Percentiles rank a stretch among this genome's conserved stretches.
These are phyloP conservation scores for Hyles vespertilio DNA, from an alignment of 1,140 invertebrate species.

Conservation along the genomic window DNA sequence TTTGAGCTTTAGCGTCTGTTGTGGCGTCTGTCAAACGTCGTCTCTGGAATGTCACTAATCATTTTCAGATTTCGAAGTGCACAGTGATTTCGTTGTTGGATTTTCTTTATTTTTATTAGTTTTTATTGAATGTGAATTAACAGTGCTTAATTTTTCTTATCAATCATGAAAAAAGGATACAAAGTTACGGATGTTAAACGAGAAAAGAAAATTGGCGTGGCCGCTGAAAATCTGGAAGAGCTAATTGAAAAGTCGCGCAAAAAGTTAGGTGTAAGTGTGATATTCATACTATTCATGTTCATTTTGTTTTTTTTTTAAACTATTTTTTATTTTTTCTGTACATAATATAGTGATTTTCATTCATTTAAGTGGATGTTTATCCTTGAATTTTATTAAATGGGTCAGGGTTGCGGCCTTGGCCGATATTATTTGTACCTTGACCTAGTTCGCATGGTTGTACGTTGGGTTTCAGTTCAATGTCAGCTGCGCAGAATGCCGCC, in stretches of 20 bases:
- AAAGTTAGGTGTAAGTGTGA: slow-evolving; percentile 81
- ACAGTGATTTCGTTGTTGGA: slow-evolving; percentile 9
- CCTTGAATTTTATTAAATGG: slow-evolving; percentile 28
- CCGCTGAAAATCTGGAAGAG: slow-evolving; percentile 79
- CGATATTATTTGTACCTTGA: slow-evolving; percentile 39
- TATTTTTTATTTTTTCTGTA: slow-evolving; percentile 7
- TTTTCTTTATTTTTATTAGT: slow-evolving; percentile 36
- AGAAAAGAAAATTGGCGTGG: slow-evolving; percentile 81
- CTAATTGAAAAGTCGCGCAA: slow-evolving; percentile 79
- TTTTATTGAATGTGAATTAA: slow-evolving; percentile 12
- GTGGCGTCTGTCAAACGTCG: slow-evolving; percentile 7
- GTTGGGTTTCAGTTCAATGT: slow-evolving; percentile 66
- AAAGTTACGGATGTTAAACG: slow-evolving; percentile 82
- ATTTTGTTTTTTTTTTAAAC: no score
- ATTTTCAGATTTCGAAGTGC: slow-evolving; percentile 7
- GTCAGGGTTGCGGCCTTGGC: slow-evolving; percentile 57
- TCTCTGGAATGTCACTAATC: slow-evolving; percentile 1
- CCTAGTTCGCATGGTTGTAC: slow-evolving; percentile 36
- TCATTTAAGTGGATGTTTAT: slow-evolving; percentile 23
- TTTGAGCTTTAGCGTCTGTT: no score
- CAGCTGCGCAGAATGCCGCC: slow-evolving; percentile 56
- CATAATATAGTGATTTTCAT: slow-evolving; percentile 16
- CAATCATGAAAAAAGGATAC: slow-evolving; percentile 79
- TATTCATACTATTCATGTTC: not conserved
- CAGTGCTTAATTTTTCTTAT: slow-evolving; percentile 9